Percentiles rank a stretch among this genome's conserved stretches.
Evolutionary conservation across 2,113 vertebrate genomes (phyloP).

Genomic region (Ammodytes marinus): DNA sequence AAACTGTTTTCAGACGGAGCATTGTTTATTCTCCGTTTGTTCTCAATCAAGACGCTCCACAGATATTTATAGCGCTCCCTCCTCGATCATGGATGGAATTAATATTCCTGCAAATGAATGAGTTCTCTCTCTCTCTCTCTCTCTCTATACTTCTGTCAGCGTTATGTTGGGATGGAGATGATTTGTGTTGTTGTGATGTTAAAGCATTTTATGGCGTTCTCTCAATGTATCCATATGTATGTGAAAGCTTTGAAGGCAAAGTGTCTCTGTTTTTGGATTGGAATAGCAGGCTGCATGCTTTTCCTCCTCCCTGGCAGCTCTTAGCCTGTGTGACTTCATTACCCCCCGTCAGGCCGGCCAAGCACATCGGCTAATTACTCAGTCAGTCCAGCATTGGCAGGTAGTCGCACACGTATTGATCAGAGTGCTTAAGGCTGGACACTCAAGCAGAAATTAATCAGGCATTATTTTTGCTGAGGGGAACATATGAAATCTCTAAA

Average conservation of each 20-base stretch:
- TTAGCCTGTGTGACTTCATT: slow-evolving; percentile 74
- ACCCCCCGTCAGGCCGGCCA: slow-evolving; percentile 70
- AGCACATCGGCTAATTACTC: slow-evolving; percentile 84
- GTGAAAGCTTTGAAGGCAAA: slow-evolving; percentile 39
- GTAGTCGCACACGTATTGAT: slow-evolving; percentile 82
- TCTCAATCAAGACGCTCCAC: slow-evolving; percentile 68
- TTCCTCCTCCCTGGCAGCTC: slow-evolving; percentile 70
- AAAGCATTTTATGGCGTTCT: slow-evolving; percentile 41
- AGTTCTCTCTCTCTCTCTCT: slow-evolving; percentile 47
- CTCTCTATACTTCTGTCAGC: slow-evolving; percentile 58
- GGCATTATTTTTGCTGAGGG: slow-evolving; percentile 61
- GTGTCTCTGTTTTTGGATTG: slow-evolving; percentile 52
- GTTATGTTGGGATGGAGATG: slow-evolving; percentile 34
- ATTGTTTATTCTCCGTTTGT: slow-evolving; percentile 75
- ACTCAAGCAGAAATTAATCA: slow-evolving; percentile 83
- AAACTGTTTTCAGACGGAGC: slow-evolving; percentile 74
- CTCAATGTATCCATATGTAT: slow-evolving; percentile 26
- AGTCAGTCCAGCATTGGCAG: slow-evolving; percentile 83
- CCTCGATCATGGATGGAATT: slow-evolving; percentile 72
- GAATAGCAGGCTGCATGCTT: slow-evolving; percentile 39
- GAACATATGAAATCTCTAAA: slow-evolving; percentile 54
- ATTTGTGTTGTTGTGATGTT: slow-evolving; percentile 63
- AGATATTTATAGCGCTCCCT: slow-evolving; percentile 78
- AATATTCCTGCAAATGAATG: slow-evolving; percentile 76
- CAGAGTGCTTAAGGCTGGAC: slow-evolving; percentile 70